A percentile compares a stretch with the other conserved stretches of the same genome.
Evolutionary conservation across 2,888 invertebrate species (phyloP).

Genomic region (Parnassius mnemosyne): DNA sequence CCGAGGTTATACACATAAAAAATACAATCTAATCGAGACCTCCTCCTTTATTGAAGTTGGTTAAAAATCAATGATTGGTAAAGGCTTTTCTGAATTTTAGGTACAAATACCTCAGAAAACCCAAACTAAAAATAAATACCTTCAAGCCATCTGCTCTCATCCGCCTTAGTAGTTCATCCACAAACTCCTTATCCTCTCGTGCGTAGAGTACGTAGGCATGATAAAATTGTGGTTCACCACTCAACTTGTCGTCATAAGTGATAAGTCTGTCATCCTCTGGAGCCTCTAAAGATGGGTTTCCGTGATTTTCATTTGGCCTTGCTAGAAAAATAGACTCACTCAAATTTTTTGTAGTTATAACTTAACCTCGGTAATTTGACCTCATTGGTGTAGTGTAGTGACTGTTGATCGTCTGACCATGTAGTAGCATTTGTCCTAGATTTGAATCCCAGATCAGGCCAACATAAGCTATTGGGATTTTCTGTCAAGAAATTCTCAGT

Average conservation of each 20-base stretch:
- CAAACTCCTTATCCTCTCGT: slow-evolving; percentile 86
- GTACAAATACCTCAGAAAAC: no score
- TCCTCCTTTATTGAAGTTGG: no score
- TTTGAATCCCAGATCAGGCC: no score
- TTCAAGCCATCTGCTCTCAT: slow-evolving; percentile 84
- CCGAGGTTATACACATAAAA: no score
- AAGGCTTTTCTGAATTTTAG: background rate
- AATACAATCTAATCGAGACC: no score
- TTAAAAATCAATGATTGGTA: background rate
- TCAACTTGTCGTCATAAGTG: slow-evolving; percentile 79
- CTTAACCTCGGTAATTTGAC: no score
- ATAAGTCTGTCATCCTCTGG: slow-evolving; percentile 42
- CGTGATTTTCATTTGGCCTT: slow-evolving; percentile 9
- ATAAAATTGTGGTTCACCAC: slow-evolving; percentile 81
- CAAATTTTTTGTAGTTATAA: no score
- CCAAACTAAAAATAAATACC: slow-evolving; percentile 55
- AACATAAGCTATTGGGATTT: no score
- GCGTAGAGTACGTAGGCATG: slow-evolving; percentile 90
- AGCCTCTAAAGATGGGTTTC: slow-evolving; percentile 29
- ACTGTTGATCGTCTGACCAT: no score
- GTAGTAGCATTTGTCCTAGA: no score
- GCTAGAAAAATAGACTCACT: slow-evolving; percentile 1
- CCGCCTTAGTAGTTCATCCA: slow-evolving; percentile 80
- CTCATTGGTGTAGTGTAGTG: no score
- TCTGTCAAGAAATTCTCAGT: no score